Conservation (phyloP, 2,888 invertebrate species). For the Sarcophaga variegata region DNA sequence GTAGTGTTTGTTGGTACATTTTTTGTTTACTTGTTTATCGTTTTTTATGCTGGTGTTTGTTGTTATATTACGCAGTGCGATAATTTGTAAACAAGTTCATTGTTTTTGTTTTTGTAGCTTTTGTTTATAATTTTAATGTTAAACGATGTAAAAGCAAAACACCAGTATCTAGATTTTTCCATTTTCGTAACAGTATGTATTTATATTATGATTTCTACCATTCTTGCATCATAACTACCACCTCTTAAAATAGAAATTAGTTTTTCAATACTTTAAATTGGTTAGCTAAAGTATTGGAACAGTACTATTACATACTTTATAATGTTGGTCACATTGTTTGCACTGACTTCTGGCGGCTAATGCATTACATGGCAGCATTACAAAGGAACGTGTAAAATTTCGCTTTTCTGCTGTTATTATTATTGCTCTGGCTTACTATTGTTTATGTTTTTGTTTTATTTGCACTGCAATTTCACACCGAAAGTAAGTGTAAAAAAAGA, state of each 20-base stretch:
- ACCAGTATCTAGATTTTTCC: too few relatives aligned
- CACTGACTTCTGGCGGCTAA: neutral
- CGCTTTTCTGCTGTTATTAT: neutral
- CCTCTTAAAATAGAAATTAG: neutral
- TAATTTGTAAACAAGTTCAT: too few relatives aligned
- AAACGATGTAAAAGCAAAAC: too few relatives aligned
- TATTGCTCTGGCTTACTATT: neutral
- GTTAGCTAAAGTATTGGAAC: constrained; percentile 10
- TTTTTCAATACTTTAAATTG: constrained; percentile 21
- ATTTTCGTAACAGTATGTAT: too few relatives aligned
- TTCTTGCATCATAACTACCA: too few relatives aligned
- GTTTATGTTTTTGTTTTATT: neutral
- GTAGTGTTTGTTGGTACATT: too few relatives aligned
- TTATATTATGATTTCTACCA: too few relatives aligned
- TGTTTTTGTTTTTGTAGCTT: too few relatives aligned
- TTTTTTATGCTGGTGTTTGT: too few relatives aligned
- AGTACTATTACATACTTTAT: neutral
- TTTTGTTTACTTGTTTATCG: too few relatives aligned
- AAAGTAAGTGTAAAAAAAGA: neutral
- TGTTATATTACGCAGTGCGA: too few relatives aligned
- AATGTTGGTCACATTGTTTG: neutral
- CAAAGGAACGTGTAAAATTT: neutral
- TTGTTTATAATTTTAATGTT: too few relatives aligned
- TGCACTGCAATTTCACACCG: neutral
- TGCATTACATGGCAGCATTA: neutral